A percentile compares a stretch with the other conserved stretches of the same genome.
phyloP scores from a whole-genome alignment of 2,113 vertebrate species.

The Callionymus lyra region DNA sequence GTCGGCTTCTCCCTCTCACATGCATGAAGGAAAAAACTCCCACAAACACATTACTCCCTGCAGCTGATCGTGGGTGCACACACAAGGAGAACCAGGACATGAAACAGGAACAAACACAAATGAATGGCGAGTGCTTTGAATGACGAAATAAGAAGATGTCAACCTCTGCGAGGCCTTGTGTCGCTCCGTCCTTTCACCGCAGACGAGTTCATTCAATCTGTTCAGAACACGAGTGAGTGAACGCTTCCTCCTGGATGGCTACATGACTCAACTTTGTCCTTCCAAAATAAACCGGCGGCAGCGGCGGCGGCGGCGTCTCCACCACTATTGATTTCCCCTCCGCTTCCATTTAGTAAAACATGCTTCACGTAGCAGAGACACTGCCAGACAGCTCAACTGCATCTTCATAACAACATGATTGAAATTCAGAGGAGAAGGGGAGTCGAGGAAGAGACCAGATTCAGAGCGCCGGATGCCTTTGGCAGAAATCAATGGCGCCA shows the following conservation, averaged over 20 bases:
- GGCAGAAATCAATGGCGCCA: slow-evolving; percentile 20
- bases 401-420: slow-evolving; percentile 18
- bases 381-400: slow-evolving; percentile 12
- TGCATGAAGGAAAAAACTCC: slow-evolving; percentile 6
- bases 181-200: slow-evolving; percentile 11
- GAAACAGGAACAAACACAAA: slow-evolving; percentile 5
- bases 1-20: slow-evolving; percentile 8
- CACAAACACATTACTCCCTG: slow-evolving; percentile 20
- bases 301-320: slow-evolving; percentile 38
- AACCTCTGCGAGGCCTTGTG: slow-evolving; percentile 3
- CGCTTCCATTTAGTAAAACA: slow-evolving; percentile 31
- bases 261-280: slow-evolving; percentile 12
- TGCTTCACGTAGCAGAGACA: slow-evolving; percentile 27
- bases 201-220: slow-evolving; percentile 15
- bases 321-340: slow-evolving; percentile 54
- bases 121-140: slow-evolving; percentile 19
- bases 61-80: slow-evolving; percentile 22
- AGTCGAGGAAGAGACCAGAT: slow-evolving; percentile 8
- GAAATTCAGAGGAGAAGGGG: slow-evolving; percentile 14
- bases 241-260: slow-evolving; percentile 23
- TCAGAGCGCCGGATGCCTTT: slow-evolving; percentile 10
- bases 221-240: slow-evolving; percentile 9
- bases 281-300: slow-evolving; percentile 34
- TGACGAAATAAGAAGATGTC: slow-evolving; percentile 19
- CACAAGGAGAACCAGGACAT: slow-evolving; percentile 2